These are phyloP conservation scores for Paracanthobrama guichenoti DNA, from an alignment of 2,113 vertebrate species.

Conservation along the genomic window DNA sequence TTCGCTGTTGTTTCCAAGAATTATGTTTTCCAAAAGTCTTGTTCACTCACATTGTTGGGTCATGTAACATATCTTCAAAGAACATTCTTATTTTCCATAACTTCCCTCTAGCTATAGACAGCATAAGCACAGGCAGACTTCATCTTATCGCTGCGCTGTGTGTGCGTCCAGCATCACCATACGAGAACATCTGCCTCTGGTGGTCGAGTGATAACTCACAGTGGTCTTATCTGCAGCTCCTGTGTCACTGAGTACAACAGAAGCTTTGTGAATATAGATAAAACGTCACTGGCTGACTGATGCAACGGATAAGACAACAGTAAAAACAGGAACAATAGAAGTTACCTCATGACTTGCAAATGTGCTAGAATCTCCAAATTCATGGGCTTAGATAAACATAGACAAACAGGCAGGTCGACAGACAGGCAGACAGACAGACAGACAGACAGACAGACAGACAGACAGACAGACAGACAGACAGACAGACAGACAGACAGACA, in stretches of 20 bases:
- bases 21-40: slow-evolving; percentile 15
- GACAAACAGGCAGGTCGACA: background rate
- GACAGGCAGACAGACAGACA: background rate
- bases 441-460: background rate
- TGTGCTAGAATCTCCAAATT: background rate
- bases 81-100: slow-evolving; percentile 28
- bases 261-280: slow-evolving; percentile 46
- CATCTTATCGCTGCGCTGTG: slow-evolving; percentile 1
- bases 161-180: slow-evolving; percentile 14
- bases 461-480: background rate
- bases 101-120: background rate
- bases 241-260: slow-evolving; percentile 40
- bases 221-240: slow-evolving; percentile 42
- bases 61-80: slow-evolving; percentile 44
- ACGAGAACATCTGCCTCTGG: slow-evolving; percentile 26
- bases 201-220: slow-evolving; percentile 41
- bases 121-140: background rate
- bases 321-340: background rate
- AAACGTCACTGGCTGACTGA: slow-evolving; percentile 44
- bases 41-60: slow-evolving; percentile 22
- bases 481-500: background rate
- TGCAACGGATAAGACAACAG: slow-evolving; percentile 42
- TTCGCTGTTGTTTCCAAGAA: slow-evolving; percentile 26
- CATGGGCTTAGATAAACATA: background rate
- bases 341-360: slow-evolving; percentile 4